A percentile compares a stretch with the other conserved stretches of the same genome.
Conservation (phyloP, 2,797 vertebrate species). For the Pipistrellus nathusii region DNA sequence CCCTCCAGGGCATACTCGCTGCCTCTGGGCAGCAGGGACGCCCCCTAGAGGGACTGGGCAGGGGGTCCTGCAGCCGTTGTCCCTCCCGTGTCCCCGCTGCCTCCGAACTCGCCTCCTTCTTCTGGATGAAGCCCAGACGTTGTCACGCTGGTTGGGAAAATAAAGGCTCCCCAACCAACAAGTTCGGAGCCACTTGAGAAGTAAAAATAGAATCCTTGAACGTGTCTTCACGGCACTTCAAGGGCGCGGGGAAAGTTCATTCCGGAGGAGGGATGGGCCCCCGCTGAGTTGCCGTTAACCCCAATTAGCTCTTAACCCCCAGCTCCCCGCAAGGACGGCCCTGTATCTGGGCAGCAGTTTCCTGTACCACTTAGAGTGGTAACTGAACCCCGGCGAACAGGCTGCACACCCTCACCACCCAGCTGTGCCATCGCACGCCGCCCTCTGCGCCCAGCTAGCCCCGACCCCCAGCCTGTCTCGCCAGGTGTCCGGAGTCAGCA, state of each 20-base stretch:
- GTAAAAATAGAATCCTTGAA: conserved; percentile 75
- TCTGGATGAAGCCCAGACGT: neutral
- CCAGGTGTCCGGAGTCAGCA: neutral
- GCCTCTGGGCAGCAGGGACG: neutral
- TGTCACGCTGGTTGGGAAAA: conserved; percentile 10
- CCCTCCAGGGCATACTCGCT: too few species aligned
- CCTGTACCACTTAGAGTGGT: neutral
- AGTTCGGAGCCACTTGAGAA: conserved; percentile 58
- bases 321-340: neutral
- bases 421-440: accelerated
- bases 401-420: too few species aligned
- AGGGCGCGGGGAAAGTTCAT: conserved; percentile 42
- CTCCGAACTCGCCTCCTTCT: neutral
- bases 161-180: conserved; percentile 32
- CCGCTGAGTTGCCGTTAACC: conserved; percentile 58
- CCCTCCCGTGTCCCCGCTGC: accelerated
- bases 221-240: neutral
- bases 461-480: accelerated
- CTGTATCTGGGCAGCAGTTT: accelerated
- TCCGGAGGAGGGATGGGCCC: neutral
- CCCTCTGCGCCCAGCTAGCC: neutral
- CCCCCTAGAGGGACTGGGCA: neutral
- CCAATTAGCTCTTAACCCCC: conserved; percentile 57
- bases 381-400: too few species aligned
- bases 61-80: accelerated